phyloP scores from a whole-genome alignment of 1,140 invertebrate genomes.

The Idris sp. region DNA sequence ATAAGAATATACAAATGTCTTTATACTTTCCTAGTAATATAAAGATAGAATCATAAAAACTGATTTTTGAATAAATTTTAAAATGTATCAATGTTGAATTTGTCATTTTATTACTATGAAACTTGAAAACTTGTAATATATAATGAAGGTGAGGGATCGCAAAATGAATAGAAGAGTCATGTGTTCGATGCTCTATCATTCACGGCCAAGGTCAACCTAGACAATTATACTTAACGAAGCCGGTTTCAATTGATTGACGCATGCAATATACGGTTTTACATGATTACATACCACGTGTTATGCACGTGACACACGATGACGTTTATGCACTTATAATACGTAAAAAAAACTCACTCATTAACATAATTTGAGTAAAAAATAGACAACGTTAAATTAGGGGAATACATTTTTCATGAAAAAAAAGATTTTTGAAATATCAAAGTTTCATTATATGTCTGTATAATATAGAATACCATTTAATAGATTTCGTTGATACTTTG shows the following conservation, averaged over 20 bases:
- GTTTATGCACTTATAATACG: conserved; percentile 16
- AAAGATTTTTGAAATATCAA: background rate
- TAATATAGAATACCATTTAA: no score
- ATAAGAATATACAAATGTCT: no score
- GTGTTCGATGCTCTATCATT: conserved; percentile 29
- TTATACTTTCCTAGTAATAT: no score
- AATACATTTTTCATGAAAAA: no score
- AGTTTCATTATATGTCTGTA: no score
- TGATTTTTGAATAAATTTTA: no score
- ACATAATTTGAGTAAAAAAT: background rate
- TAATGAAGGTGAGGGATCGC: conserved; percentile 7
- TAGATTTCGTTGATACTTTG: no score
- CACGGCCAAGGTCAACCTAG: conserved; percentile 47
- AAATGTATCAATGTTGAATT: no score
- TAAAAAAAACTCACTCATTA: conserved; percentile 5
- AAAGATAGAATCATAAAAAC: no score
- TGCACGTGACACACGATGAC: conserved; percentile 48
- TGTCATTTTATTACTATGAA: conserved; percentile 1
- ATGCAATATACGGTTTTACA: conserved; percentile 37
- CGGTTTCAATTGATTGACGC: conserved; percentile 37
- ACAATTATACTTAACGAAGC: conserved; percentile 51
- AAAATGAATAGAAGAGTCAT: conserved; percentile 21
- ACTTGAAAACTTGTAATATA: conserved; percentile 1
- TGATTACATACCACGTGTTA: conserved; percentile 29
- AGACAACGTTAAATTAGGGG: background rate